phyloP scores from a whole-genome alignment of 2,797 vertebrate genomes.

The Cryptoblepharus egeriae region DNA sequence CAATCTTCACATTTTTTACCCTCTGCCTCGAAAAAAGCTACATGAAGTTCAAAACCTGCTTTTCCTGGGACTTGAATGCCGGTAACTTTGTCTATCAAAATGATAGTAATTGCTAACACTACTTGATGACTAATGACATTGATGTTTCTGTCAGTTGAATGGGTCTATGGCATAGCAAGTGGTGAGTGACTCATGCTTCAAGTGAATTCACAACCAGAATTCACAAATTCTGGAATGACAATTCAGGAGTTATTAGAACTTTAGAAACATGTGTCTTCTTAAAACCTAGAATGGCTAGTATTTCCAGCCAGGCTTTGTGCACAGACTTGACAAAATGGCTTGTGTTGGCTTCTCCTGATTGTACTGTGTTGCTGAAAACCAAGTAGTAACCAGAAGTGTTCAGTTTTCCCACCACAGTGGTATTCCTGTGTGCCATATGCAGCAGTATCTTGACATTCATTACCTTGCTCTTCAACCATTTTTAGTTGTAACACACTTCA shows the following conservation, averaged over 20 bases:
- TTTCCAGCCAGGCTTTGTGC: constrained; percentile 42
- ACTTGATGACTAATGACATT: not conserved
- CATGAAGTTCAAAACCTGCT: not conserved
- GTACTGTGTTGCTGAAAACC: not conserved
- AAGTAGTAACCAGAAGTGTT: not conserved
- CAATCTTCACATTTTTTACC: not conserved
- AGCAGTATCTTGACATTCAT: no score
- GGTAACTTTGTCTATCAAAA: not conserved
- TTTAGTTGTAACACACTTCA: no score
- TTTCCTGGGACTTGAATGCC: not conserved
- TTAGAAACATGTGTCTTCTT: not conserved
- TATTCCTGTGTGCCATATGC: no score
- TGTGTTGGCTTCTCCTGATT: not conserved
- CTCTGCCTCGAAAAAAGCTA: not conserved
- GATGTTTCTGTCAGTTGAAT: not conserved
- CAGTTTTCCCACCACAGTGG: not conserved
- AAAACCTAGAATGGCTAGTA: constrained; percentile 34
- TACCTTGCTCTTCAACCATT: no score
- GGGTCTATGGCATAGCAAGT: not conserved
- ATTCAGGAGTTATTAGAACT: not conserved
- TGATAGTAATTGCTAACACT: not conserved
- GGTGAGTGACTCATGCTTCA: not conserved
- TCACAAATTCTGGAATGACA: not conserved
- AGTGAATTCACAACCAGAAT: not conserved
- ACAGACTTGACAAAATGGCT: not conserved